phyloP scores from a whole-genome alignment of 2,888 invertebrate species.

The Anoncus sp. region DNA sequence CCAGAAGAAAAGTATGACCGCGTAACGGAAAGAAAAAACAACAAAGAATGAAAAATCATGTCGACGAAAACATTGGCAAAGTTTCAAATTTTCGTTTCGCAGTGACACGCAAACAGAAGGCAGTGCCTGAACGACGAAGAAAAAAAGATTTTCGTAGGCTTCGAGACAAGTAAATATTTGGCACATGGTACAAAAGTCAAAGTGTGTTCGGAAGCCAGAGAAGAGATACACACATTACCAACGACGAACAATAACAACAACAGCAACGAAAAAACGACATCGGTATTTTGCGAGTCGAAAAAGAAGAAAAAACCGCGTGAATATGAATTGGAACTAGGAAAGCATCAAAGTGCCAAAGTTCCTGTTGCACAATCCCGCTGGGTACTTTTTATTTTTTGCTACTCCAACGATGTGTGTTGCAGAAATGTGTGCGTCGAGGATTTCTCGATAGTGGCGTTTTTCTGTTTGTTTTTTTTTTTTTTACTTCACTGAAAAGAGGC shows the following conservation, averaged over 20 bases:
- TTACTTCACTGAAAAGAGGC: conserved; percentile 37
- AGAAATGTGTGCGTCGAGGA: conserved; percentile 17
- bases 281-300: conserved; percentile 3
- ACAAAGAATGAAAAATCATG: conserved; percentile 9
- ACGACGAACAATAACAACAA: neutral
- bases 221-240: neutral
- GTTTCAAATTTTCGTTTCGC: conserved; percentile 40
- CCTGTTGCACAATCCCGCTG: conserved; percentile 51
- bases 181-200: conserved; percentile 28
- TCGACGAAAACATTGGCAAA: conserved; percentile 43
- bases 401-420: conserved; percentile 22
- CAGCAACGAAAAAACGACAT: conserved; percentile 8
- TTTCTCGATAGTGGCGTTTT: conserved; percentile 15
- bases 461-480: neutral
- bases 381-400: conserved; percentile 32
- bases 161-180: conserved; percentile 43
- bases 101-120: conserved; percentile 28
- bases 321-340: conserved; percentile 28
- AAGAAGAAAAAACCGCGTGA: neutral
- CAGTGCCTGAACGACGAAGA: conserved; percentile 21
- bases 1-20: conserved; percentile 12
- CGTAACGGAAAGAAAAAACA: conserved; percentile 19
- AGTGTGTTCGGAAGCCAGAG: conserved; percentile 28
- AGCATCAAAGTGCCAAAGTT: conserved; percentile 50
- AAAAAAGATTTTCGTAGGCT: conserved; percentile 29